Conservation (phyloP, 2,113 vertebrate genomes). For the Hydrochoerus hydrochaeris region DNA sequence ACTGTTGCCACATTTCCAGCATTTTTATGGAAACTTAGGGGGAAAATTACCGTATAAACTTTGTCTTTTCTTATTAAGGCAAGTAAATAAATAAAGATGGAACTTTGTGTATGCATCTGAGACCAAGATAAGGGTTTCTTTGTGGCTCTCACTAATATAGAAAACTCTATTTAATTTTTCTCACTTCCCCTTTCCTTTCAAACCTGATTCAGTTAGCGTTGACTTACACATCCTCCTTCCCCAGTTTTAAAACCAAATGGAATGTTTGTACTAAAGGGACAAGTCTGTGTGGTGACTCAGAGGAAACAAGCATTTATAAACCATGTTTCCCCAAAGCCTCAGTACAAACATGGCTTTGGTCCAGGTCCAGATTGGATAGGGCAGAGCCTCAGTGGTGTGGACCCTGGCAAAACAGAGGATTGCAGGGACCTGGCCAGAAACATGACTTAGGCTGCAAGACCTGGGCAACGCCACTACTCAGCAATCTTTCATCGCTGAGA, state of each 20-base stretch:
- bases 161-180: constrained; percentile 74
- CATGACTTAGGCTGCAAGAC: neutral
- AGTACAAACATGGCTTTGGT: constrained; percentile 55
- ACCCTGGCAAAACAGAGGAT: neutral
- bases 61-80: constrained; percentile 60
- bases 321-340: constrained; percentile 63
- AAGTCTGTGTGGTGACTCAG: constrained; percentile 69
- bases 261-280: constrained; percentile 54
- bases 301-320: constrained; percentile 77
- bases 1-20: constrained; percentile 61
- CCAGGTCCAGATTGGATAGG: neutral
- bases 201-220: constrained; percentile 67
- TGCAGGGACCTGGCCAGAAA: constrained; percentile 4
- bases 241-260: constrained; percentile 52
- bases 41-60: constrained; percentile 61
- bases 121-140: constrained; percentile 67
- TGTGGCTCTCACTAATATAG: constrained; percentile 10
- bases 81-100: constrained; percentile 77
- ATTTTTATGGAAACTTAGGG: constrained; percentile 68
- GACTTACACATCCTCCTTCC: constrained; percentile 48
- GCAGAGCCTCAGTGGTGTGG: neutral
- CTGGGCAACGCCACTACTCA: neutral
- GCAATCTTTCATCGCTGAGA: constrained; percentile 21
- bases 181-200: constrained; percentile 71
- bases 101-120: constrained; percentile 56